Percentiles rank a stretch among this genome's conserved stretches.
Evolutionary conservation across 2,888 invertebrate species (phyloP).

Genomic region (Hirtodrosophila histrioides): DNA sequence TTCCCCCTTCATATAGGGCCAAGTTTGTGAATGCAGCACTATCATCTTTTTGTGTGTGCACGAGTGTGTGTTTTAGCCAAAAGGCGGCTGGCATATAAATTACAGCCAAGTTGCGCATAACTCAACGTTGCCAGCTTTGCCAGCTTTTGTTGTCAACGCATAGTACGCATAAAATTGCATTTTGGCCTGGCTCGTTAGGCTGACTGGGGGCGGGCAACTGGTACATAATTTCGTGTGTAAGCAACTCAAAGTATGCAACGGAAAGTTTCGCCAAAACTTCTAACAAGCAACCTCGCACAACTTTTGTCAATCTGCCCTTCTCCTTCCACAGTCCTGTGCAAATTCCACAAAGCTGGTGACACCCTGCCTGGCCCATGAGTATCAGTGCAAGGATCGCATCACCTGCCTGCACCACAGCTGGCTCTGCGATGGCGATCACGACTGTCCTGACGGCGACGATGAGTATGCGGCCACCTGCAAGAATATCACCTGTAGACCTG

Average conservation of each 20-base stretch:
- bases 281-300: conserved; percentile 49
- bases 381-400: conserved; percentile 91
- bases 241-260: conserved; percentile 58
- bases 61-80: conserved; percentile 13
- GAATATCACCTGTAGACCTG: conserved; percentile 91
- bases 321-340: conserved; percentile 48
- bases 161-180: conserved; percentile 80
- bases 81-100: conserved; percentile 65
- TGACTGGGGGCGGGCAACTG: not conserved
- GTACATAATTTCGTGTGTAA: conserved; percentile 68
- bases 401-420: conserved; percentile 93
- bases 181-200: conserved; percentile 42
- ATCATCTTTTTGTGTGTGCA: conserved; percentile 7
- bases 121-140: conserved; percentile 73
- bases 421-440: conserved; percentile 93
- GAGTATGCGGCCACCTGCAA: conserved; percentile 88
- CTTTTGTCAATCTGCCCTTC: conserved; percentile 34
- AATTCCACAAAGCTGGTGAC: conserved; percentile 82
- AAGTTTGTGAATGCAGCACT: not conserved
- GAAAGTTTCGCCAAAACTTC: conserved; percentile 64
- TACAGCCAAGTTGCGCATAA: conserved; percentile 75
- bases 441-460: conserved; percentile 93
- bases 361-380: conserved; percentile 90
- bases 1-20: not conserved
- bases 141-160: conserved; percentile 81